These are phyloP conservation scores for Chionoecetes opilio DNA, from an alignment of 1,140 invertebrate genomes.

Conservation along the genomic window DNA sequence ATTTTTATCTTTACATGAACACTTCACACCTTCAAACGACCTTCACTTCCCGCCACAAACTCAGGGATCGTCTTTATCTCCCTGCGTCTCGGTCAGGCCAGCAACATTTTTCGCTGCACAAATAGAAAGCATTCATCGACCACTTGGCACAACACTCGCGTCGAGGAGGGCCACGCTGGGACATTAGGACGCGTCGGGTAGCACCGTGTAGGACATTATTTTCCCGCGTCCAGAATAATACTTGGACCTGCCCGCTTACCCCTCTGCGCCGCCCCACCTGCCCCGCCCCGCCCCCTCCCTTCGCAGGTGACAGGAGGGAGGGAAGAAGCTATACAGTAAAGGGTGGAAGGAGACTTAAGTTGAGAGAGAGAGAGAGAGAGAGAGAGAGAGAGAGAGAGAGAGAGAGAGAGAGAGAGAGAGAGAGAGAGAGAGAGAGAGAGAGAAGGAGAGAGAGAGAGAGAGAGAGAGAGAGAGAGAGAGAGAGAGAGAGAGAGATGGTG, in stretches of 20 bases:
- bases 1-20: neutral
- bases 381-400: too few species aligned
- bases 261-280: too few species aligned
- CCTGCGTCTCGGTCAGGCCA: neutral
- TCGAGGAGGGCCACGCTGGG: neutral
- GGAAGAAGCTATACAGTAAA: too few species aligned
- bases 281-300: neutral
- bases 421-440: neutral
- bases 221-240: constrained; percentile 43
- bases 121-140: neutral
- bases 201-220: constrained; percentile 46
- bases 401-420: too few species aligned
- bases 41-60: too few species aligned
- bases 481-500: neutral
- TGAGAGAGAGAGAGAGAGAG: too few species aligned
- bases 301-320: neutral
- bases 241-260: neutral
- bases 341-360: too few species aligned
- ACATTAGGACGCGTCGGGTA: constrained; percentile 41
- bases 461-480: neutral
- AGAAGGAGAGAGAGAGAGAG: neutral
- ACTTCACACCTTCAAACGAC: neutral
- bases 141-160: neutral
- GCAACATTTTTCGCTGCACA: neutral
- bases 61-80: neutral